phyloP scores from a whole-genome alignment of 1,140 invertebrate species.

The Drosophila navojoa region DNA sequence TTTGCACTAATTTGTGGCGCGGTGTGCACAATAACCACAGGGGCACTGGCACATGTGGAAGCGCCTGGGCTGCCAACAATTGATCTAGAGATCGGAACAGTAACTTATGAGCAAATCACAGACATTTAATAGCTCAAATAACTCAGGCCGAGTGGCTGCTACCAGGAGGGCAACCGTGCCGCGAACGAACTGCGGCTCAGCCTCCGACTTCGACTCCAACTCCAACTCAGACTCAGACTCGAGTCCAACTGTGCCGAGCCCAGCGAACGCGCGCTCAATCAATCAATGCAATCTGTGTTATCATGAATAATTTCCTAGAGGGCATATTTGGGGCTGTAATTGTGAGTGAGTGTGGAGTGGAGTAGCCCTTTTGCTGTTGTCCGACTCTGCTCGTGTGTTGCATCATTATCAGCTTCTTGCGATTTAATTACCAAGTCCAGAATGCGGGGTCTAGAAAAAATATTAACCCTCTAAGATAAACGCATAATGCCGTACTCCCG shows the following conservation, averaged over 20 bases:
- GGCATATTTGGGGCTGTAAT: conserved; percentile 62
- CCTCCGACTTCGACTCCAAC: not conserved
- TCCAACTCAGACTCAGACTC: not conserved
- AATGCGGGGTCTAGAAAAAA: conserved; percentile 60
- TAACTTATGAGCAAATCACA: conserved; percentile 77
- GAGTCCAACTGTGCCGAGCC: conserved; percentile 17
- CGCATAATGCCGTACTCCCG: conserved; percentile 60
- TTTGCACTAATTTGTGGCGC: not conserved
- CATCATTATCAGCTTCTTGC: conserved; percentile 68
- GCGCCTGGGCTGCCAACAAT: conserved; percentile 55
- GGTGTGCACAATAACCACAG: conserved; percentile 30
- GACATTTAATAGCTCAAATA: conserved; percentile 76
- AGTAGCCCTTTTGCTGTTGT: conserved; percentile 56
- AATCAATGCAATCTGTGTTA: conserved; percentile 81
- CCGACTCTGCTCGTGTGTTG: conserved; percentile 6
- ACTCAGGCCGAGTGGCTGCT: conserved; percentile 56
- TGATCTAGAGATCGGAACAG: conserved; percentile 61
- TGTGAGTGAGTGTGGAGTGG: conserved; percentile 30
- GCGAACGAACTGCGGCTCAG: not conserved
- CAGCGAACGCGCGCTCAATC: conserved; percentile 62
- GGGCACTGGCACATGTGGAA: conserved; percentile 55
- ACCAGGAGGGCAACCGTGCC: conserved; percentile 17
- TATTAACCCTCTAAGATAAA: conserved; percentile 75
- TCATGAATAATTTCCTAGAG: conserved; percentile 80
- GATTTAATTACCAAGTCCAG: conserved; percentile 75